Evolutionary conservation across 2,888 invertebrate genomes (phyloP).

Genomic region (Andricus quercusramuli): DNA sequence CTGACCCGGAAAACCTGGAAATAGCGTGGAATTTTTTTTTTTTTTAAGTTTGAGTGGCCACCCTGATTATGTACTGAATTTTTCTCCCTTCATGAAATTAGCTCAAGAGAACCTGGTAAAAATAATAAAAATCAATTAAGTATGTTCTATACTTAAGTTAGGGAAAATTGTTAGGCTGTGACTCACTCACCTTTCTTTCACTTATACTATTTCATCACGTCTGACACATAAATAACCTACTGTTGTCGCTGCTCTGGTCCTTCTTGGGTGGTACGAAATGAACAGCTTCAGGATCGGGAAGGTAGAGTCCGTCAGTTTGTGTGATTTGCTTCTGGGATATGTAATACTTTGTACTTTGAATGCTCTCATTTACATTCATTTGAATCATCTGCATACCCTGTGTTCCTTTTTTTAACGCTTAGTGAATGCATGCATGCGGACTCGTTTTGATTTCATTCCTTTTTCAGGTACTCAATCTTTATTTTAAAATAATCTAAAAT

Average conservation of each 20-base stretch:
- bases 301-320: constrained; percentile 85
- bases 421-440: constrained; percentile 18
- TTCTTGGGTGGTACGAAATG: constrained; percentile 62
- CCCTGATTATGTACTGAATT: too few relatives aligned
- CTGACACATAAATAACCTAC: constrained; percentile 58
- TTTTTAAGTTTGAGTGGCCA: too few relatives aligned
- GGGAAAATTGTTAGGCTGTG: not conserved
- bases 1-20: too few relatives aligned
- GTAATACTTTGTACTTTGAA: constrained; percentile 76
- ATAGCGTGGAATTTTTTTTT: too few relatives aligned
- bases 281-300: constrained; percentile 86
- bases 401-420: constrained; percentile 56
- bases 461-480: not conserved
- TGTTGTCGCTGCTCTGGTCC: constrained; percentile 74
- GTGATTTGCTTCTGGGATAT: constrained; percentile 77
- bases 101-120: not conserved
- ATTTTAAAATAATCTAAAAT: not conserved
- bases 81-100: not conserved
- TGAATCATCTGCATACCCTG: constrained; percentile 62
- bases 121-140: not conserved
- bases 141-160: not conserved
- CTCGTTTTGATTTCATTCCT: not conserved
- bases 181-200: constrained; percentile 46
- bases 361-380: constrained; percentile 74
- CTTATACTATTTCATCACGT: constrained; percentile 46